Evolutionary conservation across 2,113 vertebrate species (phyloP).

Genomic region (Picathartes gymnocephalus): DNA sequence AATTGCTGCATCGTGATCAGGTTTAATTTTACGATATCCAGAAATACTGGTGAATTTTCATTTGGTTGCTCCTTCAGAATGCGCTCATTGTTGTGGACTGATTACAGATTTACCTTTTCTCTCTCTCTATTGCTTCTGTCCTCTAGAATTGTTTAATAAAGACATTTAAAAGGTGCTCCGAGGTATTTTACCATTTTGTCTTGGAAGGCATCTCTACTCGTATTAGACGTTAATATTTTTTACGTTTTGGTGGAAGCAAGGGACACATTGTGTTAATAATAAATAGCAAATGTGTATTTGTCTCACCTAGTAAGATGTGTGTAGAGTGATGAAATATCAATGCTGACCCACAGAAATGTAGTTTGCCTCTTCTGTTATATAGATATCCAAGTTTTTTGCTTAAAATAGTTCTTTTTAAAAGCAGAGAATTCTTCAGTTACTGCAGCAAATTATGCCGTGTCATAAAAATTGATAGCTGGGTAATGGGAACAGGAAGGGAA

Average conservation of each 20-base stretch:
- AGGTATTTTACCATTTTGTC: accelerated
- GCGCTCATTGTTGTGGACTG: neutral
- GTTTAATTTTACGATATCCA: neutral
- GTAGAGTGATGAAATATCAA: neutral
- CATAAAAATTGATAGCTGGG: neutral
- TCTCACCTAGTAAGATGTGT: neutral
- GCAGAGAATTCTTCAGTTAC: neutral
- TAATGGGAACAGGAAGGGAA: neutral
- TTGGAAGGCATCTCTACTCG: neutral
- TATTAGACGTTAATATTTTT: neutral
- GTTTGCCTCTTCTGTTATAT: neutral
- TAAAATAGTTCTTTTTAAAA: neutral
- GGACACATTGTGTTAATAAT: neutral
- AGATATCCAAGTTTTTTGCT: neutral
- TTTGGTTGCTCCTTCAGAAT: accelerated
- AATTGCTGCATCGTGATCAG: neutral
- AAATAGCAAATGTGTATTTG: neutral
- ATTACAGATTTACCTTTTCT: neutral
- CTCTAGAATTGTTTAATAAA: neutral
- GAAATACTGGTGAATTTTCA: neutral
- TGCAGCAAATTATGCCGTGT: neutral
- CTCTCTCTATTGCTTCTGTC: accelerated
- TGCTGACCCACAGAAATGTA: neutral
- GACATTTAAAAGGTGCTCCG: neutral
- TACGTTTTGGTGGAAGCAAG: neutral